These are phyloP conservation scores for Sturnira hondurensis DNA, from an alignment of 2,113 vertebrate species.

Conservation along the genomic window DNA sequence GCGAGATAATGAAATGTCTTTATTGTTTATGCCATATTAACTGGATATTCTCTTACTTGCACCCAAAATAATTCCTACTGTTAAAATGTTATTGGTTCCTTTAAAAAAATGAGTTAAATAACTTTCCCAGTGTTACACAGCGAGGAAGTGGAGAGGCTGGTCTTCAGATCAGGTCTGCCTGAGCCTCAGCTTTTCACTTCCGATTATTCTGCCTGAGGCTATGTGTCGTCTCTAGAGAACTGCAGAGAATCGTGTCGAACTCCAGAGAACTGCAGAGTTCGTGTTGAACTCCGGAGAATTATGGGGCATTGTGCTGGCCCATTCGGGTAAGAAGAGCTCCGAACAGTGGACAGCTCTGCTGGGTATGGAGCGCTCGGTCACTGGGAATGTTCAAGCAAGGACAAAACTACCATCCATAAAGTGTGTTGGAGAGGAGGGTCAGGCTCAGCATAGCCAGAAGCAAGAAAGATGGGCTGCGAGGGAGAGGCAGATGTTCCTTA, in stretches of 20 bases:
- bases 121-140: not conserved
- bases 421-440: not conserved
- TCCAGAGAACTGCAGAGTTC: not conserved
- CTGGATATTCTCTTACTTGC: not conserved
- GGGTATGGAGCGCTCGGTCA: not conserved
- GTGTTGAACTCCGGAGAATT: no score
- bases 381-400: not conserved
- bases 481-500: not conserved
- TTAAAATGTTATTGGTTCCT: not conserved
- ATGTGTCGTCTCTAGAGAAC: not conserved
- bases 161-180: not conserved
- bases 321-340: not conserved
- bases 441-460: not conserved
- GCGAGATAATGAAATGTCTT: not conserved
- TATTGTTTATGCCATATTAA: not conserved
- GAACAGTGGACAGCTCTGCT: not conserved
- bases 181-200: not conserved
- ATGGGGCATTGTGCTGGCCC: not conserved
- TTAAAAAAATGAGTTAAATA: conserved; percentile 14
- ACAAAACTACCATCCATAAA: not conserved
- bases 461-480: not conserved
- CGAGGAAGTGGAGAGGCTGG: not conserved
- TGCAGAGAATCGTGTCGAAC: no score
- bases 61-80: not conserved
- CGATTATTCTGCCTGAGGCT: not conserved